A percentile compares a stretch with the other conserved stretches of the same genome.
These are phyloP conservation scores for Euphonia xanthogaster DNA, from an alignment of 2,797 vertebrate genomes.

Conservation along the genomic window DNA sequence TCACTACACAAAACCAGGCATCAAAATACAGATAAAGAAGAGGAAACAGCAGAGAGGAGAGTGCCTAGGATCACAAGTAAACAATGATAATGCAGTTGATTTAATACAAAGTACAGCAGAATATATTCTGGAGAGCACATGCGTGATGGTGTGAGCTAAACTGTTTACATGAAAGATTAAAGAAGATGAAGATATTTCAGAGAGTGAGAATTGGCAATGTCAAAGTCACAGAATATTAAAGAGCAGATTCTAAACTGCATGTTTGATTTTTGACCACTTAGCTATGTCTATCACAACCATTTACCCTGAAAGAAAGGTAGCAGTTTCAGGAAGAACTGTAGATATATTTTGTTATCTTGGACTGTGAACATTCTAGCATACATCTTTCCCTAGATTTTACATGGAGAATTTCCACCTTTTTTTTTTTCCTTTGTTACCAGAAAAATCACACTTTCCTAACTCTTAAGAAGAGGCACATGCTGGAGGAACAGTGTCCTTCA, in stretches of 20 bases:
- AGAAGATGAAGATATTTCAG: constrained; percentile 48
- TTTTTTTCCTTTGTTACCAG: not conserved
- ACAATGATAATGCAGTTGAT: not conserved
- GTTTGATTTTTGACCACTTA: not conserved
- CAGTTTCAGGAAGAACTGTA: not conserved
- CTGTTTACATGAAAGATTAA: constrained; percentile 51
- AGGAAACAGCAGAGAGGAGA: not conserved
- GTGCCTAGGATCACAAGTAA: not conserved
- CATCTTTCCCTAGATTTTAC: not conserved
- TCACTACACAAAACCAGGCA: not conserved
- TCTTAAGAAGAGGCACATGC: not conserved
- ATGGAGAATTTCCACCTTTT: not conserved
- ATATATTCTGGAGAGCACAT: not conserved
- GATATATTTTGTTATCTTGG: not conserved
- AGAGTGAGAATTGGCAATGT: not conserved
- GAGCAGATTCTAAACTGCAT: not conserved
- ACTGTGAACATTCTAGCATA: not conserved
- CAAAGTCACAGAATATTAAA: constrained; percentile 46
- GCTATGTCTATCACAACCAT: not conserved
- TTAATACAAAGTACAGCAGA: not conserved
- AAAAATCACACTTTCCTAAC: not conserved
- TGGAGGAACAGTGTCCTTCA: not conserved
- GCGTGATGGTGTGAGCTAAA: not conserved
- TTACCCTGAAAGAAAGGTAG: not conserved
- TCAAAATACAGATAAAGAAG: not conserved